These are phyloP conservation scores for Oxyteleia sp. DNA, from an alignment of 2,888 invertebrate species.

Conservation along the genomic window DNA sequence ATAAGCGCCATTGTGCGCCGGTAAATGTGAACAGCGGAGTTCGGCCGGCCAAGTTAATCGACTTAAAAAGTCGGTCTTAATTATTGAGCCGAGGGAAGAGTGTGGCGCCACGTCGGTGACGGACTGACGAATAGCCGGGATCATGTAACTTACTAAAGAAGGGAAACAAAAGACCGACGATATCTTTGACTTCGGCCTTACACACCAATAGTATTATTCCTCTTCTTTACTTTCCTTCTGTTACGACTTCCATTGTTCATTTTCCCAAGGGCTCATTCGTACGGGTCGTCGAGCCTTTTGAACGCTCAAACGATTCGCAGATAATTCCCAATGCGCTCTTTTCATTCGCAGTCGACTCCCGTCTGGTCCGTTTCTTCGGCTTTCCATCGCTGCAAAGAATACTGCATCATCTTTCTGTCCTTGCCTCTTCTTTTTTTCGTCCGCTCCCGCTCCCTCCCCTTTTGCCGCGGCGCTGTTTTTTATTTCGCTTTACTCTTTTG, in stretches of 20 bases:
- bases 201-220: constrained; percentile 74
- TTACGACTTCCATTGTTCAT: constrained; percentile 82
- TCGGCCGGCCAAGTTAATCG: constrained; percentile 52
- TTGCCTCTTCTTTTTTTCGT: constrained; percentile 35
- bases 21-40: neutral
- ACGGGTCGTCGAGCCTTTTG: constrained; percentile 83
- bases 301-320: constrained; percentile 84
- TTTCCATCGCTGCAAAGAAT: constrained; percentile 59
- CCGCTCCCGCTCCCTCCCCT: constrained; percentile 11
- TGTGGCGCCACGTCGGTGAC: constrained; percentile 47
- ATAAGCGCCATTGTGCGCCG: constrained; percentile 42
- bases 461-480: constrained; percentile 17
- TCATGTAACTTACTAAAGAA: constrained; percentile 65
- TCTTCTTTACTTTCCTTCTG: constrained; percentile 71
- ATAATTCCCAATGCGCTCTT: constrained; percentile 84
- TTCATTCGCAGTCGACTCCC: constrained; percentile 76
- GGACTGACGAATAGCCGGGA: constrained; percentile 55
- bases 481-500: constrained; percentile 2
- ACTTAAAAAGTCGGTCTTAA: constrained; percentile 63
- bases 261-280: constrained; percentile 82
- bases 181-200: constrained; percentile 81
- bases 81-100: constrained; percentile 50
- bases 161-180: constrained; percentile 81
- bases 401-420: constrained; percentile 58
- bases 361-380: constrained; percentile 62